phyloP scores from a whole-genome alignment of 2,797 vertebrate genomes.

The Tokudaia muenninki region DNA sequence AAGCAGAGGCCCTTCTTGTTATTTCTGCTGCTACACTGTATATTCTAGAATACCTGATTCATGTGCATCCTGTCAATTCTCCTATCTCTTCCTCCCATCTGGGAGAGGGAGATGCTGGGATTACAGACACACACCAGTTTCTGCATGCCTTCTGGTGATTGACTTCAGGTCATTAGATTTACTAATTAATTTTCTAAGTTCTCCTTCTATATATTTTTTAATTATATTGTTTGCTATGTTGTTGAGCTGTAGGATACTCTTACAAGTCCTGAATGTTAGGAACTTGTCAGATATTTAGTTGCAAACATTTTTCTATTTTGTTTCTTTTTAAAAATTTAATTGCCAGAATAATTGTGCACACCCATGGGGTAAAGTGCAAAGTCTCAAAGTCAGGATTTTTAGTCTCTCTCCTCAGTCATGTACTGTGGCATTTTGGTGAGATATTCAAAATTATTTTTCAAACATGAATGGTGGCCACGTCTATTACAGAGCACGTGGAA shows the following conservation, averaged over 20 bases:
- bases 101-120: neutral
- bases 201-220: neutral
- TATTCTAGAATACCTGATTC: neutral
- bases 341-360: neutral
- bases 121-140: neutral
- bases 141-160: neutral
- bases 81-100: neutral
- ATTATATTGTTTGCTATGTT: neutral
- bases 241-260: neutral
- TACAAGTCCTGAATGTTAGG: neutral
- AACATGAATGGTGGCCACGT: neutral
- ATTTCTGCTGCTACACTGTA: too few relatives aligned
- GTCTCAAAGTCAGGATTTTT: neutral
- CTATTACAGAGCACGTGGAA: neutral
- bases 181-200: neutral
- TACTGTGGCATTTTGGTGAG: neutral
- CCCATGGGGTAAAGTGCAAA: neutral
- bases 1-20: neutral
- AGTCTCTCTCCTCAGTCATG: neutral
- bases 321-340: neutral
- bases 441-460: neutral
- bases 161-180: neutral
- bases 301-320: neutral
- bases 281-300: neutral
- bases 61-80: neutral